Conservation (phyloP, 2,113 vertebrate genomes). For the Recurvirostra avosetta region DNA sequence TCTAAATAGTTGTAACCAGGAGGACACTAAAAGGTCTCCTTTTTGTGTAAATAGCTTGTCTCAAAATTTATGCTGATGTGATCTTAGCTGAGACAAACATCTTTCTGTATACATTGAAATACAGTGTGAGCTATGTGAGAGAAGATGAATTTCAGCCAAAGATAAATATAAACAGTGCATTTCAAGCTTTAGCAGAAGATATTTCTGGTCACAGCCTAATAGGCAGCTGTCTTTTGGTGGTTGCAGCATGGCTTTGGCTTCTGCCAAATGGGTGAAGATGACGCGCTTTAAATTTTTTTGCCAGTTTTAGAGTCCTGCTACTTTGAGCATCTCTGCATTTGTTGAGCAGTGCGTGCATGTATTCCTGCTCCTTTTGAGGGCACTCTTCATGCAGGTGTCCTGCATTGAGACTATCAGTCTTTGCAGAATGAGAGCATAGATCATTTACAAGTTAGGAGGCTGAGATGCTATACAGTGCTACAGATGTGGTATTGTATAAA, state of each 20-base stretch:
- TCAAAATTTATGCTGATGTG: neutral
- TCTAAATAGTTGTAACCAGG: neutral
- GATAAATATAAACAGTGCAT: conserved; percentile 37
- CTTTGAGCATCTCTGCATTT: neutral
- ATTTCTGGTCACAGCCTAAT: conserved; percentile 29
- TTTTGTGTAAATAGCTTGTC: neutral
- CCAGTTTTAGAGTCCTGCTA: neutral
- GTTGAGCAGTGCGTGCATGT: neutral
- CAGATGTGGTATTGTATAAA: neutral
- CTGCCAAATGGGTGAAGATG: neutral
- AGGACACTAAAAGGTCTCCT: neutral
- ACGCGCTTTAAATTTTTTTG: neutral
- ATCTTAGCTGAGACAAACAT: neutral
- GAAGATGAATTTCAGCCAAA: conserved; percentile 18
- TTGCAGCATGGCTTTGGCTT: neutral
- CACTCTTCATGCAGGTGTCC: neutral
- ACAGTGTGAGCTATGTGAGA: neutral
- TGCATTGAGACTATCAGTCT: neutral
- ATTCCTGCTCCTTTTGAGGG: neutral
- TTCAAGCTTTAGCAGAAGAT: conserved; percentile 1
- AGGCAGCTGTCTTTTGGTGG: conserved; percentile 15
- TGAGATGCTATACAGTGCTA: neutral
- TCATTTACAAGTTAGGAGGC: neutral
- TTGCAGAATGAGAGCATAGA: neutral
- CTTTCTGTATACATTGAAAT: neutral